A percentile compares a stretch with the other conserved stretches of the same genome.
These are phyloP conservation scores for Eubasilissa splendida DNA, from an alignment of 2,888 invertebrate species.

Conservation along the genomic window DNA sequence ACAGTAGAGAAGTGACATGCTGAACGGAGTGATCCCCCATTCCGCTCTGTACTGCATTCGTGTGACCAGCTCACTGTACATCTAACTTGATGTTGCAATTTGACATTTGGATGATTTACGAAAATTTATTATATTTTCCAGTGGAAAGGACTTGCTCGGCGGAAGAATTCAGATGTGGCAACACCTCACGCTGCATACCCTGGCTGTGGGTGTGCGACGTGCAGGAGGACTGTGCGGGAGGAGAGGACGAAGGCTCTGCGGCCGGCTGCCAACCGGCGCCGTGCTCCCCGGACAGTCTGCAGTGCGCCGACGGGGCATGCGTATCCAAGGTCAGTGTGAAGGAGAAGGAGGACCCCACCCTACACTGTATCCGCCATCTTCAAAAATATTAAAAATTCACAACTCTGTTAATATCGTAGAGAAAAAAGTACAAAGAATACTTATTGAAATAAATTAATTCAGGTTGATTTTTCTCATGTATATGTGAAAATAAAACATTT, in stretches of 20 bases:
- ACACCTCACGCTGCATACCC: constrained; percentile 77
- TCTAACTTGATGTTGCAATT: too few species aligned
- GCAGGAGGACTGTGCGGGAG: constrained; percentile 77
- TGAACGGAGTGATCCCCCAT: too few species aligned
- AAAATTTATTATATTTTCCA: constrained; percentile 5
- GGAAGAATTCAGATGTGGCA: constrained; percentile 78
- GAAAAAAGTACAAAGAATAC: too few species aligned
- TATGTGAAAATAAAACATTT: too few species aligned
- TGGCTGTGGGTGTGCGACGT: constrained; percentile 79
- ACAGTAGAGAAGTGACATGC: too few species aligned
- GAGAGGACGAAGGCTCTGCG: constrained; percentile 74
- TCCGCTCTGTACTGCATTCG: too few species aligned
- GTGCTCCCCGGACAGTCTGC: constrained; percentile 61
- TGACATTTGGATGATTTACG: background rate
- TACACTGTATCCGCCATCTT: background rate
- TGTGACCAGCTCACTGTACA: too few species aligned
- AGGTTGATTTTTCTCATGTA: too few species aligned
- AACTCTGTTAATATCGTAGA: too few species aligned
- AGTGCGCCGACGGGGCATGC: constrained; percentile 63
- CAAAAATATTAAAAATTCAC: background rate
- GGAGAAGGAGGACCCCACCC: background rate
- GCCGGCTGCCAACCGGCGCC: constrained; percentile 60
- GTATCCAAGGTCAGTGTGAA: constrained; percentile 60
- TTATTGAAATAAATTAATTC: too few species aligned
- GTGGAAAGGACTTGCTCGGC: constrained; percentile 67